A percentile compares a stretch with the other conserved stretches of the same genome.
Evolutionary conservation across 2,113 vertebrate species (phyloP).

Genomic region (Meles meles): DNA sequence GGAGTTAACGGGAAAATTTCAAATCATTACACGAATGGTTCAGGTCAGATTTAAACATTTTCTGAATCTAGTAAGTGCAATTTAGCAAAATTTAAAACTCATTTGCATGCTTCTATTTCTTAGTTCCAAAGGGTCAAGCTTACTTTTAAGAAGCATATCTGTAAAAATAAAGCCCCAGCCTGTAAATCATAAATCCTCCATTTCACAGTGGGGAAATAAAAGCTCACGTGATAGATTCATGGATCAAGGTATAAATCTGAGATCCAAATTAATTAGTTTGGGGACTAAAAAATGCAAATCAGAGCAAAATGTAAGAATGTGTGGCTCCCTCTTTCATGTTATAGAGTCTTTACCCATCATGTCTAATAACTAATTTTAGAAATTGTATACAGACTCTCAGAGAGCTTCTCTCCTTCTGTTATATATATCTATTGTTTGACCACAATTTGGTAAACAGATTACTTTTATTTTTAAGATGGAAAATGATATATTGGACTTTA

Average conservation of each 20-base stretch:
- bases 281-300: not conserved
- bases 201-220: not conserved
- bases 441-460: not conserved
- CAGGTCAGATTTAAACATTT: not conserved
- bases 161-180: not conserved
- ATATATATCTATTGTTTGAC: not conserved
- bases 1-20: not conserved
- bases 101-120: slow-evolving; percentile 32
- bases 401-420: not conserved
- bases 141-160: not conserved
- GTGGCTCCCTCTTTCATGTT: not conserved
- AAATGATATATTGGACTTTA: not conserved
- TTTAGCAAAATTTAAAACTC: not conserved
- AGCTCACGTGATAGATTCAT: not conserved
- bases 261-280: not conserved
- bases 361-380: not conserved
- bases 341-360: not conserved
- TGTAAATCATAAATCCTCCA: not conserved
- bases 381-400: not conserved
- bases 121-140: not conserved
- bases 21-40: not conserved
- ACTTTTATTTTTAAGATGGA: not conserved
- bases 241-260: not conserved
- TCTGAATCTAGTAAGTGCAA: not conserved
- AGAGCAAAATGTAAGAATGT: not conserved